phyloP scores from a whole-genome alignment of 2,888 invertebrate genomes.

The Coecobrya sp. region DNA sequence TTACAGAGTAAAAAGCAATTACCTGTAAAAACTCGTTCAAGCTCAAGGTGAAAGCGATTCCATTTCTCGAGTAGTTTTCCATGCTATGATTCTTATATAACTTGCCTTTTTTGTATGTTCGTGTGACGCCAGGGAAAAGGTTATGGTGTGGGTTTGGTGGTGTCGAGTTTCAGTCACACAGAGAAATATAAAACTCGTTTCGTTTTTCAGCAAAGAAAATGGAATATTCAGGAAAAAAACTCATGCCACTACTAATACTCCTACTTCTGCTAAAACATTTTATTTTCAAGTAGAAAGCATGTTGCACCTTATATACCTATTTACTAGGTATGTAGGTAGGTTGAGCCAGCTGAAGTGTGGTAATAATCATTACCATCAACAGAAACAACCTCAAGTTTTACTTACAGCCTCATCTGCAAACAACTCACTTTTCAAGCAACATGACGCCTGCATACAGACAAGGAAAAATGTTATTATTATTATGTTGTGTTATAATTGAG shows the following conservation, averaged over 20 bases:
- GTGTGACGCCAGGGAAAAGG: conserved; percentile 31
- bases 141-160: background rate
- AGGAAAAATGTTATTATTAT: background rate
- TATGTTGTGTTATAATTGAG: background rate
- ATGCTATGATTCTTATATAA: background rate
- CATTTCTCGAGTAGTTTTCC: background rate
- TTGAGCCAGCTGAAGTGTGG: background rate
- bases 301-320: conserved; percentile 1
- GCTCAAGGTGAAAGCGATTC: conserved; percentile 44
- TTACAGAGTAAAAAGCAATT: conserved; percentile 6
- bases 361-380: conserved; percentile 55
- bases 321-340: background rate
- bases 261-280: background rate
- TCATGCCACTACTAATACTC: no score
- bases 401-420: conserved; percentile 10
- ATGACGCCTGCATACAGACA: background rate
- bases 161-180: background rate
- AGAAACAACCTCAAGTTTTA: conserved; percentile 29
- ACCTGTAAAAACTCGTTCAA: conserved; percentile 8
- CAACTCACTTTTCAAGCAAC: background rate
- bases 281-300: conserved; percentile 10
- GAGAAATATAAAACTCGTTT: background rate
- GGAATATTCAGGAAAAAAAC: no score
- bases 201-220: background rate
- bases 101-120: background rate